Conservation (phyloP, 2,113 vertebrate genomes). For the Fulmarus glacialis region DNA sequence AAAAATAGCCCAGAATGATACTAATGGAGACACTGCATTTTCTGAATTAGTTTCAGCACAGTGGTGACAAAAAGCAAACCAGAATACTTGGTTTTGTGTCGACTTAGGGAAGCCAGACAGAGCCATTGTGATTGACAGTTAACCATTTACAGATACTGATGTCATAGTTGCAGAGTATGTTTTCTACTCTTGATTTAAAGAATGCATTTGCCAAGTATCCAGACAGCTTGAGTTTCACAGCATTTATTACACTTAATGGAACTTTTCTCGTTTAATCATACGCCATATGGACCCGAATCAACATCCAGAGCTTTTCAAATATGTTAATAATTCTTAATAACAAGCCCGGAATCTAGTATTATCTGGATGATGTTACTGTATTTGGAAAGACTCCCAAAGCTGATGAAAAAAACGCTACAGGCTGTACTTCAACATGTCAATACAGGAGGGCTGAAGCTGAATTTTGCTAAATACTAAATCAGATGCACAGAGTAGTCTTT, state of each 20-base stretch:
- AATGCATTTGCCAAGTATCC: neutral
- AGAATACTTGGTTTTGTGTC: neutral
- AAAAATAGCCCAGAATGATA: neutral
- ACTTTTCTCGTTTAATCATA: conserved; percentile 7
- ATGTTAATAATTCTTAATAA: conserved; percentile 12
- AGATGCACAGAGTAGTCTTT: neutral
- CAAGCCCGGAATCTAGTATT: neutral
- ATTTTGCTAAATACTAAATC: neutral
- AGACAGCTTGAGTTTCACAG: neutral
- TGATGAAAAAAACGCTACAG: neutral
- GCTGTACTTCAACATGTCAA: neutral
- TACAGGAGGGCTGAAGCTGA: neutral
- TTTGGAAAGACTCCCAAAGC: neutral
- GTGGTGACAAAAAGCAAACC: neutral
- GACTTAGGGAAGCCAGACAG: neutral
- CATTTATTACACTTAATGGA: neutral
- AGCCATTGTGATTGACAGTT: neutral
- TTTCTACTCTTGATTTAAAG: neutral
- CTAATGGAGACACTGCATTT: neutral
- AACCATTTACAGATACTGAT: neutral
- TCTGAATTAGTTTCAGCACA: neutral
- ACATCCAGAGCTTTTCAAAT: conserved; percentile 5
- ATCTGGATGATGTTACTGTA: neutral
- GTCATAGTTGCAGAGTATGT: neutral
- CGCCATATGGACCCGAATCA: neutral